These are phyloP conservation scores for Galeopsomyia nigrocyanea DNA, from an alignment of 2,888 invertebrate genomes.

Conservation along the genomic window DNA sequence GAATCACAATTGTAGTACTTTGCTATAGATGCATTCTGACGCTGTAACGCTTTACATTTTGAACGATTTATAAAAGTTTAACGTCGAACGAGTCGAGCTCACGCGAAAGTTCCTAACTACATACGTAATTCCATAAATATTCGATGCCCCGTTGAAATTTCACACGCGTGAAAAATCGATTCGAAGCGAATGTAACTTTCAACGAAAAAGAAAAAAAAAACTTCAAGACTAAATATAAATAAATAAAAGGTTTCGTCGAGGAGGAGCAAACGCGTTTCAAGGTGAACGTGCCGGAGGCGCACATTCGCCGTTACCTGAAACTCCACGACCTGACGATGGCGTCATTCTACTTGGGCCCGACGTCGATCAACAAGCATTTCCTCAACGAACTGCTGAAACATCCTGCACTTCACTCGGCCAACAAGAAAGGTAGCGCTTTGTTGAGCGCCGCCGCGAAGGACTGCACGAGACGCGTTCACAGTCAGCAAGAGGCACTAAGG, in stretches of 20 bases:
- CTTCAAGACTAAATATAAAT: too few relatives aligned
- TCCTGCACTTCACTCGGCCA: constrained; percentile 63
- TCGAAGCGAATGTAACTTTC: too few relatives aligned
- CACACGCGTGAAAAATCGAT: neutral
- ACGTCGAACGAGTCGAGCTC: too few relatives aligned
- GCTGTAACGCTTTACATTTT: too few relatives aligned
- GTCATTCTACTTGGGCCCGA: constrained; percentile 67
- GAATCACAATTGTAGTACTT: neutral
- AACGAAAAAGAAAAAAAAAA: too few relatives aligned
- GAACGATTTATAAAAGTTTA: too few relatives aligned
- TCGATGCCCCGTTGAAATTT: neutral
- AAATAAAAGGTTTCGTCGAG: constrained; percentile 61
- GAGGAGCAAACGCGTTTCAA: constrained; percentile 59
- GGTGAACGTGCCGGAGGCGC: constrained; percentile 55
- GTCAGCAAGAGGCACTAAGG: constrained; percentile 67
- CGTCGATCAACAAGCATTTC: constrained; percentile 69
- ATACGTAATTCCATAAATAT: neutral
- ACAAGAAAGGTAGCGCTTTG: constrained; percentile 61
- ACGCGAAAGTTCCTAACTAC: too few relatives aligned
- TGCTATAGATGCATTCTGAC: too few relatives aligned
- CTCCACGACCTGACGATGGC: constrained; percentile 61
- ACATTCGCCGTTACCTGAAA: constrained; percentile 44
- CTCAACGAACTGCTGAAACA: constrained; percentile 61
- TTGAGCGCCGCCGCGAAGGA: constrained; percentile 60
- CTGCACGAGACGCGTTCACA: constrained; percentile 58